phyloP scores from a whole-genome alignment of 2,888 invertebrate species.

The Melipona bicolor region DNA sequence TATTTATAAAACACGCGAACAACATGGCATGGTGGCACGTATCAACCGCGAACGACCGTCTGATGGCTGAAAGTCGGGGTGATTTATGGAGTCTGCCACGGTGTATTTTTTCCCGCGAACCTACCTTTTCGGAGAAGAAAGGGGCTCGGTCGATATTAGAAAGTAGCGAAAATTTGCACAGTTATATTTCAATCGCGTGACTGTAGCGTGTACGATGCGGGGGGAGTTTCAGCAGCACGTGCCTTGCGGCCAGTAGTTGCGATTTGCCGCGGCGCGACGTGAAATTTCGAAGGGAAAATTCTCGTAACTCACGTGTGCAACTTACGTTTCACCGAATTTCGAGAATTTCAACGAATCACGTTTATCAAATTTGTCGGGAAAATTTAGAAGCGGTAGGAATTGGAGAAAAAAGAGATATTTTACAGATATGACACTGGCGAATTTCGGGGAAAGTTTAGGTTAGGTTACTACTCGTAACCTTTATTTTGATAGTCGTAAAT shows the following conservation, averaged over 20 bases:
- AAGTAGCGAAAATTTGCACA: constrained; percentile 28
- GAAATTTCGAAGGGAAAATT: constrained; percentile 6
- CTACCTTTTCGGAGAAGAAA: not conserved
- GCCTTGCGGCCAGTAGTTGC: not conserved
- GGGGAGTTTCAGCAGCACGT: constrained; percentile 10
- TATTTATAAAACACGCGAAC: constrained; percentile 23
- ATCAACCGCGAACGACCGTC: constrained; percentile 16
- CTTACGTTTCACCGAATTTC: not conserved
- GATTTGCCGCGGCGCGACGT: constrained; percentile 4
- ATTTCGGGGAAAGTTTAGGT: no score
- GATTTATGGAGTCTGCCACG: constrained; percentile 21
- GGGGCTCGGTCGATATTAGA: constrained; percentile 11
- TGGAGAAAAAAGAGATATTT: no score
- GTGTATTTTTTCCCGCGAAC: constrained; percentile 13
- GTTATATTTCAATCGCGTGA: constrained; percentile 51
- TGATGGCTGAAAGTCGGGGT: constrained; percentile 16
- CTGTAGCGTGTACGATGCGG: not conserved
- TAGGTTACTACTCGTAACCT: no score
- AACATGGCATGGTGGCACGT: not conserved
- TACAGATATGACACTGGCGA: no score
- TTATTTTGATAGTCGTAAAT: no score
- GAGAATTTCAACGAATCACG: no score
- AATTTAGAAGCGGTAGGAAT: not conserved
- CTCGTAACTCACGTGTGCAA: not conserved
- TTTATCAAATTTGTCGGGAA: not conserved